These are phyloP conservation scores for Chelmon rostratus DNA, from an alignment of 2,797 vertebrate genomes.

Conservation along the genomic window DNA sequence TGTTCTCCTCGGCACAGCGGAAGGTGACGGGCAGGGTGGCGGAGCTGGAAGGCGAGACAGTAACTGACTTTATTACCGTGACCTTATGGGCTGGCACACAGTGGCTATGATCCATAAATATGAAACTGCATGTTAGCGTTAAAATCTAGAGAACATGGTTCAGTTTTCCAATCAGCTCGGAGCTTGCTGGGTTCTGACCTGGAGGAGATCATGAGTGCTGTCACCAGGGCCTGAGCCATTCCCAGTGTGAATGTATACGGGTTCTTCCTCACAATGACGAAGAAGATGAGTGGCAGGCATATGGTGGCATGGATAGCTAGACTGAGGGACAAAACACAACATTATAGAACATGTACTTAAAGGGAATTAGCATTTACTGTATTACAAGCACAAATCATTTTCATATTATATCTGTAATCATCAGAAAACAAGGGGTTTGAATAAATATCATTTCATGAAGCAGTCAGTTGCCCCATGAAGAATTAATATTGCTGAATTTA, in stretches of 20 bases:
- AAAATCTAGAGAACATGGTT: not conserved
- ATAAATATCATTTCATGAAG: not conserved
- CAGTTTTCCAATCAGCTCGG: not conserved
- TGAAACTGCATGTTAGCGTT: not conserved
- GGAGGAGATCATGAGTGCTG: constrained; percentile 98
- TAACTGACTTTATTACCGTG: not conserved
- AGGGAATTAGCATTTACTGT: not conserved
- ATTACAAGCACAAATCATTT: not conserved
- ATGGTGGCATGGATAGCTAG: constrained; percentile 92
- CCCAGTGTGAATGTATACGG: constrained; percentile 93
- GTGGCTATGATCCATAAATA: not conserved
- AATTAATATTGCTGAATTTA: no score
- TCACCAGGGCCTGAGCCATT: constrained; percentile 97
- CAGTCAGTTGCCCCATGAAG: not conserved
- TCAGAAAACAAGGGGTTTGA: not conserved
- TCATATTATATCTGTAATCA: not conserved
- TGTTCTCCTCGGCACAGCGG: constrained; percentile 96
- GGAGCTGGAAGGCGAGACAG: constrained; percentile 84
- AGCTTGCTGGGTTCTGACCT: constrained; percentile 85
- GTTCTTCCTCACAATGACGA: constrained; percentile 94
- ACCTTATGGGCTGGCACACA: rapidly evolving
- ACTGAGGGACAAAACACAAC: constrained; percentile 75
- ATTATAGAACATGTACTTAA: not conserved
- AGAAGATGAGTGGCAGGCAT: constrained; percentile 93
- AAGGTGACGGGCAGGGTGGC: constrained; percentile 97